phyloP scores from a whole-genome alignment of 2,888 invertebrate genomes.

The Leucoma salicis region DNA sequence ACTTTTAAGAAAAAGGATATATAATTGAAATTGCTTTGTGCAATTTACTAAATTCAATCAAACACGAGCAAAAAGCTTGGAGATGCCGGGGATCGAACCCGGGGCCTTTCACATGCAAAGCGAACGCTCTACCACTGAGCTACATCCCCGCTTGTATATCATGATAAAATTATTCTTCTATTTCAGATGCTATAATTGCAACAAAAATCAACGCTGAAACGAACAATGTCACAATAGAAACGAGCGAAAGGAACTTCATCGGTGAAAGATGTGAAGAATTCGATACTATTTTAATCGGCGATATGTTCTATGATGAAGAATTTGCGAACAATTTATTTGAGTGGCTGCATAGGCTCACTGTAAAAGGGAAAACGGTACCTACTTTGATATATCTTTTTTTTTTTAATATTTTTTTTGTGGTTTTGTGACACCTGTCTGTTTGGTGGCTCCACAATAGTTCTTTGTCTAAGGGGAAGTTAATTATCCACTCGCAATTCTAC shows the following conservation, averaged over 20 bases:
- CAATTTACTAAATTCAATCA: too few relatives aligned
- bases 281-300: slow-evolving; percentile 85
- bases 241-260: slow-evolving; percentile 67
- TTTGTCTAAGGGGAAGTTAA: too few relatives aligned
- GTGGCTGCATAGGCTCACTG: slow-evolving; percentile 71
- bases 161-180: slow-evolving; percentile 25
- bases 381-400: neutral
- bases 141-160: slow-evolving; percentile 85
- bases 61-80: slow-evolving; percentile 61
- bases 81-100: slow-evolving; percentile 99
- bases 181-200: slow-evolving; percentile 78
- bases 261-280: slow-evolving; percentile 58
- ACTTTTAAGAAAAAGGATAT: neutral
- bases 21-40: too few relatives aligned
- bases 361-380: slow-evolving; percentile 57
- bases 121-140: slow-evolving; percentile 99
- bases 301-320: slow-evolving; percentile 86
- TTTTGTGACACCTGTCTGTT: too few relatives aligned
- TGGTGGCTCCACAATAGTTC: too few relatives aligned
- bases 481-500: too few relatives aligned
- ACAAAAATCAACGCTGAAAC: slow-evolving; percentile 74
- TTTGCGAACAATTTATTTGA: slow-evolving; percentile 75
- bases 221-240: slow-evolving; percentile 64
- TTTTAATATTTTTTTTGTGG: too few relatives aligned
- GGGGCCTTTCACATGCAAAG: slow-evolving; percentile 99